A percentile compares a stretch with the other conserved stretches of the same genome.
Conservation (phyloP, 2,888 invertebrate genomes). For the Smittia sp. region DNA sequence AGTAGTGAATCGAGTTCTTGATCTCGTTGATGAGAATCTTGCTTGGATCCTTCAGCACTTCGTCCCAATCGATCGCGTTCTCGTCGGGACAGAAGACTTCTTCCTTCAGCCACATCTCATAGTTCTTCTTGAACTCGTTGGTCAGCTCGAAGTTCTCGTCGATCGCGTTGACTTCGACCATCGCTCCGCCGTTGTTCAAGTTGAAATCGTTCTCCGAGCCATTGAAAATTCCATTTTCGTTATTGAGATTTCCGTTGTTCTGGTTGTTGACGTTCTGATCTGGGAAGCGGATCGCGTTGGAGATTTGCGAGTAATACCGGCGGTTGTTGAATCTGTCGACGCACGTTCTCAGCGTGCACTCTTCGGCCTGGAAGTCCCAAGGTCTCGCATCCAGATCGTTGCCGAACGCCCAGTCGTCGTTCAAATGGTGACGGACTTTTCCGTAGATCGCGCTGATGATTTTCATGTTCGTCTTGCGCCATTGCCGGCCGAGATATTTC, state of each 20-base stretch:
- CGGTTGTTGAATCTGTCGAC: constrained; percentile 96
- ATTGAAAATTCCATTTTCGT: constrained; percentile 41
- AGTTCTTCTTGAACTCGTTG: constrained; percentile 89
- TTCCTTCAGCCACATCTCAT: constrained; percentile 92
- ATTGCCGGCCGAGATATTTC: constrained; percentile 96
- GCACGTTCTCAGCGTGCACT: constrained; percentile 87
- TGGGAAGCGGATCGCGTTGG: constrained; percentile 8
- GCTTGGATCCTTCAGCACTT: constrained; percentile 19
- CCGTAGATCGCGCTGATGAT: constrained; percentile 99
- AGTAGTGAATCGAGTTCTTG: constrained; percentile 7
- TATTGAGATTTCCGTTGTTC: constrained; percentile 46
- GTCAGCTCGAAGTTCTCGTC: constrained; percentile 67
- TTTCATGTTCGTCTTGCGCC: constrained; percentile 99
- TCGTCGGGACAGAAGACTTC: constrained; percentile 75
- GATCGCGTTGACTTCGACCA: constrained; percentile 45
- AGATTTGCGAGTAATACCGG: constrained; percentile 63
- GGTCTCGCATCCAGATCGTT: constrained; percentile 96
- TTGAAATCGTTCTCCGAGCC: constrained; percentile 39
- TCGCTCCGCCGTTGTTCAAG: constrained; percentile 21
- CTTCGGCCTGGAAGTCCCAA: constrained; percentile 98
- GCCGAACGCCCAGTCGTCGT: constrained; percentile 99
- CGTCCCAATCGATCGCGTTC: constrained; percentile 77
- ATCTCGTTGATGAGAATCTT: constrained; percentile 24
- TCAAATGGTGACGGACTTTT: constrained; percentile 91
- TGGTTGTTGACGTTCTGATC: constrained; percentile 23